A percentile compares a stretch with the other conserved stretches of the same genome.
Evolutionary conservation across 2,797 vertebrate genomes (phyloP).

Genomic region (Cirrhinus molitorella): DNA sequence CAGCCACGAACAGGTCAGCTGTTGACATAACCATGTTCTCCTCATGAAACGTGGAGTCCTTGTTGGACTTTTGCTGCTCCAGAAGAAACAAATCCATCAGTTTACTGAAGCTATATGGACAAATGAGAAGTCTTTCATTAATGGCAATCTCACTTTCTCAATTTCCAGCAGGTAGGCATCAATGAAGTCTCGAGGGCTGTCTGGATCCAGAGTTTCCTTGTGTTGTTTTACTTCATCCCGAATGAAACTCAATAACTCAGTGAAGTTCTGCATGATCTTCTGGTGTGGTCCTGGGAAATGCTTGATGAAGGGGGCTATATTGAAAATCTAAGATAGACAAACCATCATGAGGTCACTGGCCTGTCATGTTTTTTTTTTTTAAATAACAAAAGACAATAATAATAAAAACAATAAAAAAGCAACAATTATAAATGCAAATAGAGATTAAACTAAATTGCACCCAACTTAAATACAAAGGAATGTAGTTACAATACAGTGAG

Average conservation of each 20-base stretch:
- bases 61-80: slow-evolving; percentile 51
- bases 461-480: no score
- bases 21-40: slow-evolving; percentile 53
- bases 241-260: slow-evolving; percentile 48
- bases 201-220: slow-evolving; percentile 57
- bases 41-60: slow-evolving; percentile 49
- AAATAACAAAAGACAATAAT: no score
- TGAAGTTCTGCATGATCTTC: slow-evolving; percentile 35
- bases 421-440: no score
- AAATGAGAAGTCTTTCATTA: not conserved
- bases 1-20: slow-evolving; percentile 59
- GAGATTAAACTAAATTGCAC: no score
- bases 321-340: slow-evolving; percentile 50
- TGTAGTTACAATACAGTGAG: no score
- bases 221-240: slow-evolving; percentile 40
- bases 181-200: slow-evolving; percentile 63
- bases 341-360: not conserved
- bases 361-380: no score
- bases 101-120: not conserved
- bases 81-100: not conserved
- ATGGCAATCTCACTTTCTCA: not conserved
- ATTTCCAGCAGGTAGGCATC: slow-evolving; percentile 66
- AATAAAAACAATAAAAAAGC: no score
- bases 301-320: slow-evolving; percentile 54
- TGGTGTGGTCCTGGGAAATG: slow-evolving; percentile 63